These are phyloP conservation scores for Drosophila mettleri DNA, from an alignment of 2,888 invertebrate genomes.

Conservation along the genomic window DNA sequence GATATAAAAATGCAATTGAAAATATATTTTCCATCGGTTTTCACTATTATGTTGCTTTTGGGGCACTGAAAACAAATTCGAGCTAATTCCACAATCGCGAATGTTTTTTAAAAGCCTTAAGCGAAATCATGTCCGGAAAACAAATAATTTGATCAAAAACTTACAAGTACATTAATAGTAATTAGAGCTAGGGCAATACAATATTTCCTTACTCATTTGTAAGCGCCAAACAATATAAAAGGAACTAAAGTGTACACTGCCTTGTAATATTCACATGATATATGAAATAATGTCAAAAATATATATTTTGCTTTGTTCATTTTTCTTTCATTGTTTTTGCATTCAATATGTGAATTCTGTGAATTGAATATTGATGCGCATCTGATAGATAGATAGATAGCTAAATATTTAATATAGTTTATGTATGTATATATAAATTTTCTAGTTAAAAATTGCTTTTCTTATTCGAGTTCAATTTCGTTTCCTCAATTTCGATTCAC, in stretches of 20 bases:
- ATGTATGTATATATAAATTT: constrained; percentile 47
- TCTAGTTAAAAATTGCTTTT: constrained; percentile 68
- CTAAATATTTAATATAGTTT: constrained; percentile 33
- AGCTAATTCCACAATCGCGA: constrained; percentile 52
- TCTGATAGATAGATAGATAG: constrained; percentile 6
- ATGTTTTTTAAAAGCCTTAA: constrained; percentile 57
- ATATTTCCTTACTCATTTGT: constrained; percentile 26
- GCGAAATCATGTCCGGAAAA: constrained; percentile 24
- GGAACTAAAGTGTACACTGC: constrained; percentile 48
- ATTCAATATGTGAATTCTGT: constrained; percentile 27
- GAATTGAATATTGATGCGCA: constrained; percentile 20
- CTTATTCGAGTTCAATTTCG: constrained; percentile 62
- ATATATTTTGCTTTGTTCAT: constrained; percentile 21
- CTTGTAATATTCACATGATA: constrained; percentile 27
- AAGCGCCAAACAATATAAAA: constrained; percentile 43
- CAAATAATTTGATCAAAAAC: constrained; percentile 23
- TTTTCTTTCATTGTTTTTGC: constrained; percentile 31
- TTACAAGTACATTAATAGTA: constrained; percentile 24
- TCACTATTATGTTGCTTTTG: constrained; percentile 32
- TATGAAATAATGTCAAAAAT: constrained; percentile 46
- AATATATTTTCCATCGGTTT: constrained; percentile 51
- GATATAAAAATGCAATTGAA: constrained; percentile 70
- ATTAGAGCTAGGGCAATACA: constrained; percentile 26
- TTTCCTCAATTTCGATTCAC: constrained; percentile 67
- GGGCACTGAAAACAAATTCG: constrained; percentile 69